Percentiles rank a stretch among this genome's conserved stretches.
Conservation (phyloP, 1,140 invertebrate species). For the Drosophila teissieri region DNA sequence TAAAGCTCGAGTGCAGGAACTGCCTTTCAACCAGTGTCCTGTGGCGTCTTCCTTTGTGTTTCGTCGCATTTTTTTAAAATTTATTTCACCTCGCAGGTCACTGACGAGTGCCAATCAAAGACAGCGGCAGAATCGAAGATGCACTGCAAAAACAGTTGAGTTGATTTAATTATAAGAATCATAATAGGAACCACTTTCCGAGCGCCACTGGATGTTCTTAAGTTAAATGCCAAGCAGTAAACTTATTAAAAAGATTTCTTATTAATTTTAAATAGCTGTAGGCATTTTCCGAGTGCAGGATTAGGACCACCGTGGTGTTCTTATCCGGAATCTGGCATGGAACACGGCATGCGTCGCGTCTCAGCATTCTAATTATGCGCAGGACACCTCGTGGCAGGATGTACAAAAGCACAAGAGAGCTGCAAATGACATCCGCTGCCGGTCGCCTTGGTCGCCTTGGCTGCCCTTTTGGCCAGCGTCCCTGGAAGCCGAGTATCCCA, state of each 20-base stretch:
- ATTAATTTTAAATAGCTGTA: too few relatives aligned
- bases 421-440: slow-evolving; percentile 76
- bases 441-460: slow-evolving; percentile 73
- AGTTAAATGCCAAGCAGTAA: too few relatives aligned
- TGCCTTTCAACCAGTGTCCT: slow-evolving; percentile 60
- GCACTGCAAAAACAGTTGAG: neutral
- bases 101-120: slow-evolving; percentile 73
- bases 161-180: neutral
- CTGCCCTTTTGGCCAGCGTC: slow-evolving; percentile 28
- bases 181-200: too few relatives aligned
- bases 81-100: slow-evolving; percentile 62
- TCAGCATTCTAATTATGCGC: slow-evolving; percentile 76
- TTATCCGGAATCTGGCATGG: slow-evolving; percentile 75
- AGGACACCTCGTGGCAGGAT: slow-evolving; percentile 50
- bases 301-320: slow-evolving; percentile 72
- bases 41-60: slow-evolving; percentile 48
- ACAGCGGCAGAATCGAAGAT: neutral
- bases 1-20: slow-evolving; percentile 60
- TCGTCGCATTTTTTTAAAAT: slow-evolving; percentile 27
- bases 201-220: too few relatives aligned
- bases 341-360: slow-evolving; percentile 70
- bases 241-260: neutral
- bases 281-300: slow-evolving; percentile 1
- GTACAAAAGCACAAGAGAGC: slow-evolving; percentile 65
- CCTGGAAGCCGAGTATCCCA: neutral